These are phyloP conservation scores for Margarornis squamiger DNA, from an alignment of 2,797 vertebrate genomes.

Conservation along the genomic window DNA sequence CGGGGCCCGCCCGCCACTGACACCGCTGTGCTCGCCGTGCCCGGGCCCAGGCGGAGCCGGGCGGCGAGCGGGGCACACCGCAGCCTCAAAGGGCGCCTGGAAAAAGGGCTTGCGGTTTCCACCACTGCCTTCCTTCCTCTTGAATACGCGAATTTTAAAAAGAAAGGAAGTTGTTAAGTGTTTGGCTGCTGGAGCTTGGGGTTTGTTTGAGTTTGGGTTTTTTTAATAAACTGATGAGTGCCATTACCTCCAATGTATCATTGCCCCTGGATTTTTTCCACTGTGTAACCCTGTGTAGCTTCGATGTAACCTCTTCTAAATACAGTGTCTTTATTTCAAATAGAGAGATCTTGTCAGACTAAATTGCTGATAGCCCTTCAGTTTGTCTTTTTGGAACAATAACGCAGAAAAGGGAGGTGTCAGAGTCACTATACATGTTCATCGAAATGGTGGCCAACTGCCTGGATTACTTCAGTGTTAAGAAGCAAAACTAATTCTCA, in stretches of 20 bases:
- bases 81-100: neutral
- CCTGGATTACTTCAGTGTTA: neutral
- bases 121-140: neutral
- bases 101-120: neutral
- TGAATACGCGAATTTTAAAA: neutral
- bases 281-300: neutral
- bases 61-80: rapidly evolving
- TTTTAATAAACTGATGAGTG: too few relatives aligned
- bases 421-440: neutral
- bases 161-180: neutral
- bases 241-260: rapidly evolving
- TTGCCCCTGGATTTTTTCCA: neutral
- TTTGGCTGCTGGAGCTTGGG: neutral
- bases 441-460: neutral
- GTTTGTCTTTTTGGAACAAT: neutral
- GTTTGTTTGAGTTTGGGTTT: neutral
- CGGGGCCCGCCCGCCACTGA: too few relatives aligned
- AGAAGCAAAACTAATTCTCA: neutral
- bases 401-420: neutral
- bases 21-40: neutral
- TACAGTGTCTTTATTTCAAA: neutral
- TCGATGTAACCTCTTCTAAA: neutral
- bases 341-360: neutral
- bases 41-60: neutral
- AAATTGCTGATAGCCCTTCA: neutral